Evolutionary conservation across 2,888 invertebrate species (phyloP), one percentile per base, ranked within the genome.

Genomic region (Archips crataeganus): DNA sequence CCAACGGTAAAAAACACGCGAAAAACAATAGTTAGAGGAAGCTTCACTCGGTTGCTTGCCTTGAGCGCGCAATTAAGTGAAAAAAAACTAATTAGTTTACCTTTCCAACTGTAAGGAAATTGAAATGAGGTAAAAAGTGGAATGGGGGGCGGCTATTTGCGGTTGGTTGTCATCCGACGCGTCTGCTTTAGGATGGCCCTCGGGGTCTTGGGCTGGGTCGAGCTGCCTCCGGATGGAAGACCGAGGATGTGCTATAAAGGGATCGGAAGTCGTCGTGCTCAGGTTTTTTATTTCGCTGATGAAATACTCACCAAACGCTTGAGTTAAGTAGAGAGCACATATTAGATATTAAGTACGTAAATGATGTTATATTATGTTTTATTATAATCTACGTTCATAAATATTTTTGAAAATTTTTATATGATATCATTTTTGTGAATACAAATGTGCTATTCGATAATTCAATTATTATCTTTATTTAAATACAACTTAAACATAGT

Each of bases 41-140:
- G 93, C 85, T 79, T 76, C 93, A 93, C 81, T 92, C 87, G 81
- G 86, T 78, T 89, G 90, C 81, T 88, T 89, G 84, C 93, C 93
- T 94, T 94, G 93, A 89, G 82, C 79, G 81, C 73, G 78, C 89
- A 88, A 92, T 92, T 91, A 90, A 80, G 61, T 61, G 74, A 86
- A 93, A 93, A 93, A 39, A 91, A 92, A 82, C 79, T 89, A 93
- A 93, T 93, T 93, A 93, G 85, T 65, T 54, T 65, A 49, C 85
- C 87, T 88, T 84, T 85, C 85, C 81, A 87, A 85, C 83, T 82
- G 86, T 84, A 91, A 92, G 93, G 92, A 93, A 93, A 91, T 91
- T 86, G 85, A 78, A 75, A 81, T 81, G 79, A 75, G 75, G 71
- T 77, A 78, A 88, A 87, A 90, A 90, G 87, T 63, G 8, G 15